Base-by-base conservation (phyloP, 2,888 invertebrate species). In the Ophioninae sp. region DNA sequence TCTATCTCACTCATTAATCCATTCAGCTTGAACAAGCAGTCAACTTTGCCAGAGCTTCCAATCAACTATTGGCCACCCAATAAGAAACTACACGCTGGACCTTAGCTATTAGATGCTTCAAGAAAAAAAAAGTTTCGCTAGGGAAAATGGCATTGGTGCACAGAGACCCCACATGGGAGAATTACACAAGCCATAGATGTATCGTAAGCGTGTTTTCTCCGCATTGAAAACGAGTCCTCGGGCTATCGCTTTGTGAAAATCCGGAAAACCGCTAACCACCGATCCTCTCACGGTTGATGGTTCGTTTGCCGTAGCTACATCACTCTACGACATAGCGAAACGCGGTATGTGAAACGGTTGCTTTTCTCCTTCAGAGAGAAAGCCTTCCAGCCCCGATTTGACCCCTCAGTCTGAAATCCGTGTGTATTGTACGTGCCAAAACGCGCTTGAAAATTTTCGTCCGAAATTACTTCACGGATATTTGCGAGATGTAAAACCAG, bases 171-270 rank as follows among this genome's bases (percentile, higher is more conserved):
- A 44, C 10, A 7, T 23, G 17, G 23, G 23, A 51, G 68, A 68
- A 68, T 22, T 23, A 68, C 17, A 44, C 9, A 44, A 68, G 51
- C 51, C 23, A 56, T 51, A 56, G n/a, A 56, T 65, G 65, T 75
- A 65, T 68, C 39, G 41, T 67, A 41, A 41, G 41, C 41, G 76
- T 68, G 76, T 76, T 76, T 76, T 76, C 76, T 59, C 67, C 76
- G 82, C 84, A 80, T 82, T 81, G 84, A 83, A 81, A 87, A 84
- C 61, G 84, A 75, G 72, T 87, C 88, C 87, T 72, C 77, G 68
- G 88, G 89, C 88, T 77, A 87, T 87, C 86, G 86, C 87, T 89
- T 89, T 88, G 88, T 86, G 87, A 86, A 86, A 82, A 83, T 87
- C 86, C 77, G 61, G 82, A 71, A 83, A 81, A 79, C 61, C 86